Conservation (phyloP, 2,888 invertebrate species). For the Sabatieria punctata region DNA sequence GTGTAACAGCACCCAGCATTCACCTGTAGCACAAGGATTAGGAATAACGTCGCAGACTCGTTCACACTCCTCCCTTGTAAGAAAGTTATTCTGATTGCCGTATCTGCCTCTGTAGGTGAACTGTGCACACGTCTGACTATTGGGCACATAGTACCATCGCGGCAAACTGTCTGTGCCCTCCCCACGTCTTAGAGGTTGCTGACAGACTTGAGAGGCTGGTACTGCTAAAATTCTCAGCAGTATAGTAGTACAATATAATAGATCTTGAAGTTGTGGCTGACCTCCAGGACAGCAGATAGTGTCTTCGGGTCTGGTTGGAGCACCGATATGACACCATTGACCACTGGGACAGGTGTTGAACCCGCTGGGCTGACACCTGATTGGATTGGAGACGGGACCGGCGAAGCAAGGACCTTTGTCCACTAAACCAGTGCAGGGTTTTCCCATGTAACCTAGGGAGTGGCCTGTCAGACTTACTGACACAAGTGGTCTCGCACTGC, state of each 20-base stretch:
- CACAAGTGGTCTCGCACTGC: conserved; percentile 13
- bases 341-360: too few relatives aligned
- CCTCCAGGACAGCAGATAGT: conserved; percentile 16
- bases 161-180: conserved; percentile 9
- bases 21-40: background rate
- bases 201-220: too few relatives aligned
- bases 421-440: too few relatives aligned
- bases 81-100: conserved; percentile 22
- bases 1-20: background rate
- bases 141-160: conserved; percentile 3
- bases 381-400: too few relatives aligned
- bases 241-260: too few relatives aligned
- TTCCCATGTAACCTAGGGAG: too few relatives aligned
- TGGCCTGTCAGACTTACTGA: too few relatives aligned
- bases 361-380: too few relatives aligned
- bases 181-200: conserved; percentile 1
- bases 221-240: too few relatives aligned
- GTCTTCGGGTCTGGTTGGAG: conserved; percentile 20
- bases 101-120: conserved; percentile 21
- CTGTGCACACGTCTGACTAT: conserved; percentile 22
- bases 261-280: too few relatives aligned
- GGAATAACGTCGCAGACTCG: conserved; percentile 3
- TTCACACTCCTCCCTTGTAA: conserved; percentile 18
- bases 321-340: too few relatives aligned
- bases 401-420: too few relatives aligned